phyloP scores from a whole-genome alignment of 1,140 invertebrate genomes.

The Cheumatopsyche charites region DNA sequence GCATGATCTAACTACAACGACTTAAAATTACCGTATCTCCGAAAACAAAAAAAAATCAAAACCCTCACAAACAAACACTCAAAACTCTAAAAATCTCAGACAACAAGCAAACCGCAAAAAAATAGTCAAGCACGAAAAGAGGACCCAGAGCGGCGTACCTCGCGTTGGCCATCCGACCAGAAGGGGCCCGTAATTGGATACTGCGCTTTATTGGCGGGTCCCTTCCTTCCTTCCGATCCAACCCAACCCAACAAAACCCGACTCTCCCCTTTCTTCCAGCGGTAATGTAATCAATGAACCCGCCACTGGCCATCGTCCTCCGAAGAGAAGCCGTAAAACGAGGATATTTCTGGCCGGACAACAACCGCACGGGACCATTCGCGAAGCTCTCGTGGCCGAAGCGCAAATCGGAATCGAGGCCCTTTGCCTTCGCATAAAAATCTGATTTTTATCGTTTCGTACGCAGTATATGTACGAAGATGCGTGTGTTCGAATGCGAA shows the following conservation, averaged over 20 bases:
- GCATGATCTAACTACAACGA: no score
- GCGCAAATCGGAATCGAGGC: neutral
- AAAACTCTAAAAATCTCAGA: no score
- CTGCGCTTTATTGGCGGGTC: slow-evolving; percentile 40
- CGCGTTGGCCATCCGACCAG: slow-evolving; percentile 22
- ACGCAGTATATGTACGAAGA: neutral
- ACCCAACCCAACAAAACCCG: no score
- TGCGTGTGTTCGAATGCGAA: neutral
- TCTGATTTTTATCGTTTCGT: neutral
- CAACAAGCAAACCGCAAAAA: no score
- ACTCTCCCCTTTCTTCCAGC: neutral
- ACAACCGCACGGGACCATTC: slow-evolving; percentile 8
- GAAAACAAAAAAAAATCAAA: no score
- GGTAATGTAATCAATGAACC: slow-evolving; percentile 41
- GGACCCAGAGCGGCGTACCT: neutral
- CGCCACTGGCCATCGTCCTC: neutral
- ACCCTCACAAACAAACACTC: no score
- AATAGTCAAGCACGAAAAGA: neutral
- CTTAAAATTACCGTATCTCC: no score
- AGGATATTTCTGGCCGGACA: slow-evolving; percentile 32
- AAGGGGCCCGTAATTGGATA: slow-evolving; percentile 41
- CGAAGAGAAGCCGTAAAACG: neutral
- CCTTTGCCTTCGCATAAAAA: neutral
- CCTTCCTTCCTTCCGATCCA: slow-evolving; percentile 24
- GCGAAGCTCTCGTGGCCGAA: neutral